These are phyloP conservation scores for Eudorcas thomsonii DNA, from an alignment of 2,113 vertebrate genomes.

Conservation along the genomic window DNA sequence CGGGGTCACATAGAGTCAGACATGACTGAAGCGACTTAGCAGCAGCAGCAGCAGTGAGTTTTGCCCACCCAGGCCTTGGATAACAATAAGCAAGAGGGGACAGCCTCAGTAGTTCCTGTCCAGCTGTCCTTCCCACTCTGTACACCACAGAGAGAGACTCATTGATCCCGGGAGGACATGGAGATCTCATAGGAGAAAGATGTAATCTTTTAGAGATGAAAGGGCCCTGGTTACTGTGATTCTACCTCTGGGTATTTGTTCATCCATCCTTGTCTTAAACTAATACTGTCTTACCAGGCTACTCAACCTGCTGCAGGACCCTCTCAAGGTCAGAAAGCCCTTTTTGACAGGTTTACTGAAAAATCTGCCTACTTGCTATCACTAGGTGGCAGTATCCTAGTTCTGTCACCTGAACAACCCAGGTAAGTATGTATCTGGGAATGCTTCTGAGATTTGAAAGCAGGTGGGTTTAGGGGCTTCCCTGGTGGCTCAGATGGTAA, in stretches of 20 bases:
- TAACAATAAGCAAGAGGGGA: neutral
- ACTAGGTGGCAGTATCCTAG: conserved; percentile 34
- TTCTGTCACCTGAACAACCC: neutral
- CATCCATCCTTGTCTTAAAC: neutral
- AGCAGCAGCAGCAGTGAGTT: neutral
- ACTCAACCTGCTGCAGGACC: neutral
- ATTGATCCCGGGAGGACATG: neutral
- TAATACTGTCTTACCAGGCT: neutral
- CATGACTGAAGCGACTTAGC: no score
- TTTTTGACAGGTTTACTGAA: neutral
- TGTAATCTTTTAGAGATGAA: neutral
- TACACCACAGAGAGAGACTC: neutral
- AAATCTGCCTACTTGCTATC: conserved; percentile 11
- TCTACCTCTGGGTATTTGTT: neutral
- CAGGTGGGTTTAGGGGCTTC: neutral
- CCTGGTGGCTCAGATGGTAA: no score
- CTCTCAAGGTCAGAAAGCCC: conserved; percentile 37
- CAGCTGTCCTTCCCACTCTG: neutral
- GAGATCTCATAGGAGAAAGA: neutral
- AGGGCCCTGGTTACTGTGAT: neutral
- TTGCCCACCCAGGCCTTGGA: neutral
- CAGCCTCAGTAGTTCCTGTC: neutral
- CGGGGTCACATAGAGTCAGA: no score
- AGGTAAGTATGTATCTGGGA: neutral
- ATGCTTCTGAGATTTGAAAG: neutral